These are phyloP conservation scores for Amphiprion clarkii DNA, from an alignment of 2,797 vertebrate species.

Conservation along the genomic window DNA sequence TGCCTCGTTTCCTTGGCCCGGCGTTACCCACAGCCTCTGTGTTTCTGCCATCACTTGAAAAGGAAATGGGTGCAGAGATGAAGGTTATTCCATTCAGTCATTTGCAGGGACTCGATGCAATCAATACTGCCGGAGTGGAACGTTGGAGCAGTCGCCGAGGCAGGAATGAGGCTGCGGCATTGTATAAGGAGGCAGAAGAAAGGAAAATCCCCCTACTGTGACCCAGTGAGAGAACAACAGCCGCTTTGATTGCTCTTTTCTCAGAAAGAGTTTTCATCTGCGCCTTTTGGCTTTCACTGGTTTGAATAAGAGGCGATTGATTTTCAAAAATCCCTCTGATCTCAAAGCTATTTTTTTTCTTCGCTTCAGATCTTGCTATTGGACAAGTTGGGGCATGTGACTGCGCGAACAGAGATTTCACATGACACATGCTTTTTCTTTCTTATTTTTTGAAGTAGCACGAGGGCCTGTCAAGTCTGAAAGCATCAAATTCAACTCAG, in stretches of 20 bases:
- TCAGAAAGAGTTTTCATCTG: constrained; percentile 43
- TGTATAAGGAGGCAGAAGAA: constrained; percentile 50
- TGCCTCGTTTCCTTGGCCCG: constrained; percentile 32
- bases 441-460: neutral
- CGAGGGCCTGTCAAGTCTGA: neutral
- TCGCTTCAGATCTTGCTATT: constrained; percentile 9
- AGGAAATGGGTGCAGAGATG: constrained; percentile 60
- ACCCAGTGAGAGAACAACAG: constrained; percentile 53
- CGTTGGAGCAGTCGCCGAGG: constrained; percentile 46
- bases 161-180: constrained; percentile 50
- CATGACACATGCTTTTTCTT: neutral
- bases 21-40: constrained; percentile 26
- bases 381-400: neutral
- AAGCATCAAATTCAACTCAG: too few relatives aligned
- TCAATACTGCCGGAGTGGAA: constrained; percentile 68
- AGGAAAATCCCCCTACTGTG: constrained; percentile 59
- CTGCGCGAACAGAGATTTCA: constrained; percentile 22
- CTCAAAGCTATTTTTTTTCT: constrained; percentile 1
- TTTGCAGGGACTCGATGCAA: constrained; percentile 67
- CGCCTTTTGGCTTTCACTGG: constrained; percentile 40
- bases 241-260: constrained; percentile 72
- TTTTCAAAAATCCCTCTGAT: constrained; percentile 43
- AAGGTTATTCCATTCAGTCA: constrained; percentile 63
- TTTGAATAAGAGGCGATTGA: constrained; percentile 53
- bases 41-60: constrained; percentile 49